Base-by-base conservation (phyloP, 1,140 invertebrate species). In the Cherax destructor region DNA sequence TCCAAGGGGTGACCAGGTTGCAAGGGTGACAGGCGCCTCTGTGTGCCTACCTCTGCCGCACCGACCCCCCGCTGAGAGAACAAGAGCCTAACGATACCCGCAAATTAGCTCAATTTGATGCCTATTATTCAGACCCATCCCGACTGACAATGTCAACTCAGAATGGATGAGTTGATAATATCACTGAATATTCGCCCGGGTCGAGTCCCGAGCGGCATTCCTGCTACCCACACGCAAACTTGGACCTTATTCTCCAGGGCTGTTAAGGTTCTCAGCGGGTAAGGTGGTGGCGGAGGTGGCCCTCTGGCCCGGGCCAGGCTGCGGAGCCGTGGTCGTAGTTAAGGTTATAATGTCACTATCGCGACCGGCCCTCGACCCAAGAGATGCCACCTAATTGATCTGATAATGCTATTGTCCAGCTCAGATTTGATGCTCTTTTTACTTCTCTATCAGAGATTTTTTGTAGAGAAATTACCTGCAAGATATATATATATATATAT, bases 101-200 rank as follows among this genome's bases (percentile, higher is more conserved):
- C 91, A 92, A 92, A 92, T 92, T 92, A 92, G 91, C 81, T 88
- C 91, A 92, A 92, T 92, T 92, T 92, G 91, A 87, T 88, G 91
- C 91, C 91, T 92, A 92, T 92, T 92, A 92, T 92, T 92, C 91
- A 92, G 91, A 80, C 86, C 86, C 91, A 86, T 88, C 86, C 86
- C 91, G 86, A 79, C 91, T 92, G 91, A 92, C 91, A 92, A 92
- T 92, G 91, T 92, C 91, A 92, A 88, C 91, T 88, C 86, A 88
- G 86, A 92, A 92, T 92, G 91, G 91, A 92, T 92, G 91, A 92
- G 85, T 92, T 92, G 91, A 92, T 92, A 92, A 92, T 92, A 92
- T 92, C 91, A 88, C 91, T 83, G 80, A 88, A 77, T 88, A 83
- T 84, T 87, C 91, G 72, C 86, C 72, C 52, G 65, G 50, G 74